Evolutionary conservation across 1,140 invertebrate genomes (phyloP), one percentile per base, ranked within the genome.

Genomic region (Penaeus japonicus): DNA sequence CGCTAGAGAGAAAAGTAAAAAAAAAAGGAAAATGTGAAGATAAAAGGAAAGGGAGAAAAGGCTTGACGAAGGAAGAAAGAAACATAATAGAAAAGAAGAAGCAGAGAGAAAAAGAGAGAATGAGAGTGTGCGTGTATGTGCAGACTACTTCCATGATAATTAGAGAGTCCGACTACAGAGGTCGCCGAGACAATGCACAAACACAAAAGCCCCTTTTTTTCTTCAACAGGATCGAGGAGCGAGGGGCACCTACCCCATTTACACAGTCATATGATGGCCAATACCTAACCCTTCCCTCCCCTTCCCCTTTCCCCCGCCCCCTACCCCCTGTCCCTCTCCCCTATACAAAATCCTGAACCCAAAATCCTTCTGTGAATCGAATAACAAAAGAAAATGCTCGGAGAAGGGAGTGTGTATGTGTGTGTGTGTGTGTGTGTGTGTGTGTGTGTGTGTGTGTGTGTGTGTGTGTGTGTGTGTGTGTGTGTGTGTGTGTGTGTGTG

Each of bases 381-480:
- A n/a, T n/a, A n/a, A 47, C 47, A 47, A 47, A 47, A 47, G 47
- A 47, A 47, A 47, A 47, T 47, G 47, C 47, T 47, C 47, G 47
- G 47, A 47, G 47, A 47, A 47, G 5, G 47, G 15, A 12, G 39
- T 4, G 55, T 82, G 55, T 59, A 17, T 82, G 55, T 53, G 4
- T 75, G 24, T 75, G 24, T 75, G 27, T 18, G 22, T 75, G 18
- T 27, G 22, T 65, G 62, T 65, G 27, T 65, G 62, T 24, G 27
- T 65, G 62, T 65, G 62, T 65, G 62, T 32, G 30, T n/a, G 30
- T 27, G 27, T 35, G 78, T 80, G 78, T 80, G 78, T 80, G 78
- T 80, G 78, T 80, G 78, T 80, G 78, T 80, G 78, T 80, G 78
- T 80, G 78, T 80, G 78, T 80, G 78, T 80, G 78, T 80, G 78